Evolutionary conservation across 2,888 invertebrate genomes (phyloP).

Genomic region (Lochmaea capreae): DNA sequence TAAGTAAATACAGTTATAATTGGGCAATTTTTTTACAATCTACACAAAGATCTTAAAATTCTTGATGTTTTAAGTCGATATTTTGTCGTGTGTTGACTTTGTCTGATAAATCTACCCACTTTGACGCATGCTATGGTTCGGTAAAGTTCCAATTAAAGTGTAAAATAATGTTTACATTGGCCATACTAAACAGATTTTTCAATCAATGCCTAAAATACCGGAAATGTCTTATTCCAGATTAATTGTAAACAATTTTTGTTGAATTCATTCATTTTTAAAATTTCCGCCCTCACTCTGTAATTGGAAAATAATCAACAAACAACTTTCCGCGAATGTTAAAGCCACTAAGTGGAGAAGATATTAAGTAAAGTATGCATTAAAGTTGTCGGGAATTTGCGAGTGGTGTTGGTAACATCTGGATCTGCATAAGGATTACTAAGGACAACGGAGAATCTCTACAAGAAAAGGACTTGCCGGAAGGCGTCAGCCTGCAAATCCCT

Average conservation of each 20-base stretch:
- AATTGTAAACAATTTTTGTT: not conserved
- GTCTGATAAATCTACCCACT: not conserved
- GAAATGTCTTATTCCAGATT: too few species aligned
- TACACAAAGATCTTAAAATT: not conserved
- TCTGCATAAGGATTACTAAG: slow-evolving; percentile 40
- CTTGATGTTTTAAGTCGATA: not conserved
- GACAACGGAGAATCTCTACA: slow-evolving; percentile 31
- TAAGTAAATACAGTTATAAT: slow-evolving; percentile 2
- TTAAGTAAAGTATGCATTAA: slow-evolving; percentile 36
- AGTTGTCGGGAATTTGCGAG: slow-evolving; percentile 36
- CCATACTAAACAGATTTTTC: not conserved
- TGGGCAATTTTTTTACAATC: slow-evolving; percentile 1
- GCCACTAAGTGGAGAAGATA: slow-evolving; percentile 35
- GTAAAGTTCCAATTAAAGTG: not conserved
- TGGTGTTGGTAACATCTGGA: slow-evolving; percentile 39
- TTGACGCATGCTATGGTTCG: slow-evolving; percentile 1
- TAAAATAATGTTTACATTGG: not conserved
- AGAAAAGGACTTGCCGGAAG: slow-evolving; percentile 18
- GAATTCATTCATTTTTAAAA: not conserved
- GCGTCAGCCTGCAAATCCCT: slow-evolving; percentile 20
- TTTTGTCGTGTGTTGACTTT: not conserved
- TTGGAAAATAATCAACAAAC: slow-evolving; percentile 31
- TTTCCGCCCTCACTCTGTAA: slow-evolving; percentile 8
- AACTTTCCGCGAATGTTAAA: slow-evolving; percentile 21
- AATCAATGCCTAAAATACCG: too few species aligned